Evolutionary conservation across 2,797 vertebrate genomes (phyloP).

Genomic region (Tauraco hartlaubi): DNA sequence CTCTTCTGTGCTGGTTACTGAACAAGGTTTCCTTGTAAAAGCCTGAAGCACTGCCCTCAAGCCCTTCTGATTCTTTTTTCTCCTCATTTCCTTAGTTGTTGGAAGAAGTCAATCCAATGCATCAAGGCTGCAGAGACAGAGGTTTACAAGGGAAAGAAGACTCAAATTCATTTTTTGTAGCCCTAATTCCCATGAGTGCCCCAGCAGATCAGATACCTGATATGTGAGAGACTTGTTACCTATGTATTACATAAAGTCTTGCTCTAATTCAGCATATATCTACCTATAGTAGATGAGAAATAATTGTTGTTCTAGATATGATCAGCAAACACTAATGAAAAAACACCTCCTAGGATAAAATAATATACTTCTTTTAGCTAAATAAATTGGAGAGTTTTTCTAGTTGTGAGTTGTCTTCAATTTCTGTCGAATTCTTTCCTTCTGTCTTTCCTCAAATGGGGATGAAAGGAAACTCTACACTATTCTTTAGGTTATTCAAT

Average conservation of each 20-base stretch:
- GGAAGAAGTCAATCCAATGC: background rate
- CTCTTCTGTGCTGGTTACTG: background rate
- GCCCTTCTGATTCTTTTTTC: background rate
- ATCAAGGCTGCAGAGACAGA: background rate
- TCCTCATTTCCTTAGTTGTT: background rate
- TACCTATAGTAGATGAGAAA: background rate
- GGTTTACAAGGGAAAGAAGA: background rate
- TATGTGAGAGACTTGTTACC: background rate
- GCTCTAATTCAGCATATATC: background rate
- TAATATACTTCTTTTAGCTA: background rate
- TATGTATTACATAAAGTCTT: background rate
- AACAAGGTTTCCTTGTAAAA: background rate
- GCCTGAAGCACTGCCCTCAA: background rate
- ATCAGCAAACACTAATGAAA: background rate
- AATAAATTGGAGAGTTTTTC: background rate
- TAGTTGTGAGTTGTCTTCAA: background rate
- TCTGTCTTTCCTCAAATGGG: background rate
- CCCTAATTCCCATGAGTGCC: background rate
- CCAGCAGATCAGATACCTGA: background rate
- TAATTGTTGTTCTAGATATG: background rate
- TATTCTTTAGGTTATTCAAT: background rate
- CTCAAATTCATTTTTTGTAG: background rate
- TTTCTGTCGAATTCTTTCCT: background rate
- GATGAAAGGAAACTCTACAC: background rate
- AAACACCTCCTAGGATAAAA: background rate